Conservation (phyloP, 2,888 invertebrate species). For the Apotomis capreana region DNA sequence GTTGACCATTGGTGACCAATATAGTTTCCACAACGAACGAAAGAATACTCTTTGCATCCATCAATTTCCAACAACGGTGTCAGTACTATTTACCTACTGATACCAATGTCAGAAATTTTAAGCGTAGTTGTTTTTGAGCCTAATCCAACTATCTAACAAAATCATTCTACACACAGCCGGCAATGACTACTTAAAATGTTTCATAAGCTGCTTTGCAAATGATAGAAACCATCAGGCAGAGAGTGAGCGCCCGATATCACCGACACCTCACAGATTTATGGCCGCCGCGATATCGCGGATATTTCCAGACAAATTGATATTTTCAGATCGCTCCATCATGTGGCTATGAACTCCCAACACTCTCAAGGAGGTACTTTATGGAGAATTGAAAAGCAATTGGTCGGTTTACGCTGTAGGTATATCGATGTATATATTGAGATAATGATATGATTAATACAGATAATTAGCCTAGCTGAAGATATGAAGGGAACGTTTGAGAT, state of each 20-base stretch:
- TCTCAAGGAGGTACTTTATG: conserved; percentile 61
- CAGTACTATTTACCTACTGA: no score
- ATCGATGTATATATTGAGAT: background rate
- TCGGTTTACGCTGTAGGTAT: conserved; percentile 22
- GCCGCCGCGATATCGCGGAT: conserved; percentile 64
- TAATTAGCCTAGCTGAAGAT: background rate
- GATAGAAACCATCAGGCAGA: conserved; percentile 79
- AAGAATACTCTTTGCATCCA: no score
- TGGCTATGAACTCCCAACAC: conserved; percentile 74
- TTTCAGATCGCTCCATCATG: conserved; percentile 63
- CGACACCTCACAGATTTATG: conserved; percentile 80
- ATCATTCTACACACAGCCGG: conserved; percentile 10
- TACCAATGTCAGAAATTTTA: no score
- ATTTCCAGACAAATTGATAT: conserved; percentile 78
- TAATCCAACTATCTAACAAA: background rate
- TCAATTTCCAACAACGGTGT: no score
- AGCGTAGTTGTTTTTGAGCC: no score
- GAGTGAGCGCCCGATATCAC: conserved; percentile 76
- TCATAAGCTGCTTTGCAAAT: conserved; percentile 79
- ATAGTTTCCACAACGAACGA: background rate
- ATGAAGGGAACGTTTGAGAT: background rate
- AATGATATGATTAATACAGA: background rate
- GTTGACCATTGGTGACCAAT: no score
- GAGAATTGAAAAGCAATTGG: conserved; percentile 30
- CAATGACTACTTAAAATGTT: conserved; percentile 66